Conservation (phyloP, 2,113 vertebrate genomes). For the Sakesphorus luctuosus region DNA sequence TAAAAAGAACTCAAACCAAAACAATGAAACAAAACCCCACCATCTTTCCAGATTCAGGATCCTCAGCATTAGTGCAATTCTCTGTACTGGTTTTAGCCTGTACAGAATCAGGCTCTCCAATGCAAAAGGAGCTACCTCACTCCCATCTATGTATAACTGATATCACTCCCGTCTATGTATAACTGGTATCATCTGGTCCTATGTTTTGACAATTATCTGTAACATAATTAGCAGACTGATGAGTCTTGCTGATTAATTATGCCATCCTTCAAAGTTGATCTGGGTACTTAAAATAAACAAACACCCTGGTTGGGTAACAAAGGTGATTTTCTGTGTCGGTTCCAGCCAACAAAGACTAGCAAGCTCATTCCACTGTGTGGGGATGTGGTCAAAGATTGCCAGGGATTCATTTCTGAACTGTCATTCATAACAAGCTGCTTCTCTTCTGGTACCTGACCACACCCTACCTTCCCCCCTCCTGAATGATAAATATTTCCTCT, state of each 20-base stretch:
- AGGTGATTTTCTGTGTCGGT: constrained; percentile 3
- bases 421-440: background rate
- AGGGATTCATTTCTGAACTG: background rate
- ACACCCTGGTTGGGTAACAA: constrained; percentile 20
- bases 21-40: background rate
- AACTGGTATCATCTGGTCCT: constrained; percentile 46
- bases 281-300: constrained; percentile 55
- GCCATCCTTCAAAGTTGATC: constrained; percentile 51
- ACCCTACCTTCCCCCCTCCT: background rate
- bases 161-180: background rate
- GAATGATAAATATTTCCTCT: constrained; percentile 11
- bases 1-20: background rate
- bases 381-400: background rate
- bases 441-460: background rate
- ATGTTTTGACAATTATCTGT: constrained; percentile 59
- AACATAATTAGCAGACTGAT: constrained; percentile 56
- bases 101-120: background rate
- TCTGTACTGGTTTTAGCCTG: background rate
- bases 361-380: background rate
- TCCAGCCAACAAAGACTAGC: background rate
- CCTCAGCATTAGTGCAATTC: background rate
- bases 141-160: background rate
- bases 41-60: background rate
- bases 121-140: background rate
- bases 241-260: constrained; percentile 60